Conservation (phyloP, 2,888 invertebrate species). For the Phengaris alcon region DNA sequence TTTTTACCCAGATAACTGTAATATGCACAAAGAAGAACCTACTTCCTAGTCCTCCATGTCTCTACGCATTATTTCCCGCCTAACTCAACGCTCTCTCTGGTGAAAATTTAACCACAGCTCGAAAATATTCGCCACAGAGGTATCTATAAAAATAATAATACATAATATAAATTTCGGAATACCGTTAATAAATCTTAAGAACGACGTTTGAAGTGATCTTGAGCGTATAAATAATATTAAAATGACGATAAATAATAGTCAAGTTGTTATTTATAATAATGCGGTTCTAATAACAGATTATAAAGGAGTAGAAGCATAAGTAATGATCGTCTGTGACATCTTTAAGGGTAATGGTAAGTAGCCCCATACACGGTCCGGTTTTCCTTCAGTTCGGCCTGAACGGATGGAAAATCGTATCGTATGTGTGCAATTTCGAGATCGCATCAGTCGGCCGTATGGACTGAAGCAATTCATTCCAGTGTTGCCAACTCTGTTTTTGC, state of each 20-base stretch:
- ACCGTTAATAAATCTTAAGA: not conserved
- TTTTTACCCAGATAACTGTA: too few relatives aligned
- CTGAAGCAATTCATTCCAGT: too few relatives aligned
- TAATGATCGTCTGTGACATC: slow-evolving; percentile 54
- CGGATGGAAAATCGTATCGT: too few relatives aligned
- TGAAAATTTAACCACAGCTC: not conserved
- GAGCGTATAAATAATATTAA: slow-evolving; percentile 24
- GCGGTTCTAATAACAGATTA: slow-evolving; percentile 26
- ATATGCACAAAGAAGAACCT: too few relatives aligned
- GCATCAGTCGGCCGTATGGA: too few relatives aligned
- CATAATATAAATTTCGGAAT: slow-evolving; percentile 16
- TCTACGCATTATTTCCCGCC: not conserved
- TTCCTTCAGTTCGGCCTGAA: too few relatives aligned
- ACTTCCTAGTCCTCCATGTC: too few relatives aligned
- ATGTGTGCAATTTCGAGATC: too few relatives aligned
- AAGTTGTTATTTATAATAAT: slow-evolving; percentile 20
- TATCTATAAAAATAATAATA: not conserved
- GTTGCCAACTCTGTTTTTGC: too few relatives aligned
- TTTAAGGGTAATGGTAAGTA: slow-evolving; percentile 42
- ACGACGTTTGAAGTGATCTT: slow-evolving; percentile 19
- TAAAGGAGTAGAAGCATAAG: slow-evolving; percentile 44
- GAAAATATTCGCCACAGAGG: not conserved
- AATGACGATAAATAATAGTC: slow-evolving; percentile 27
- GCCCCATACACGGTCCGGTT: too few relatives aligned
- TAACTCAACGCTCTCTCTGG: not conserved